Conservation (phyloP, 2,113 vertebrate genomes). For the Diphyllodes magnificus region DNA sequence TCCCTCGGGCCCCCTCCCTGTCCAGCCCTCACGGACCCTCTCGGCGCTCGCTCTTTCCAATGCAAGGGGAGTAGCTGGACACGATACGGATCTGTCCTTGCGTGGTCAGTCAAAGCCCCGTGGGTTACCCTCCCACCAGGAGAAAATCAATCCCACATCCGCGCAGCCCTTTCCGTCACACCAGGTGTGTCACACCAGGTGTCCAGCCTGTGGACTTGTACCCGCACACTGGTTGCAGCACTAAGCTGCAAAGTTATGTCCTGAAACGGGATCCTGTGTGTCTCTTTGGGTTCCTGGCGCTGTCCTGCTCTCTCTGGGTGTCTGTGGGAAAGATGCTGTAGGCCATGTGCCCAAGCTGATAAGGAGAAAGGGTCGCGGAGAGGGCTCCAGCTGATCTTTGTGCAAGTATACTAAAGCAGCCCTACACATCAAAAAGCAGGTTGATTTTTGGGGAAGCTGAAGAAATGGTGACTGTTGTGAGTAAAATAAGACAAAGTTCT, state of each 20-base stretch:
- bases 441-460: neutral
- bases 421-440: rapidly evolving
- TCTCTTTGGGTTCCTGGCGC: neutral
- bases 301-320: too few species aligned
- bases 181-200: neutral
- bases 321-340: rapidly evolving
- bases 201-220: neutral
- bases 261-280: rapidly evolving
- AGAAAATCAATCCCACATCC: neutral
- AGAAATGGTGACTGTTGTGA: neutral
- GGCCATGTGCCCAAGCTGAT: rapidly evolving
- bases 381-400: neutral
- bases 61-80: neutral
- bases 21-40: neutral
- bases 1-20: neutral
- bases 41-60: neutral
- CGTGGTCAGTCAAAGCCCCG: rapidly evolving
- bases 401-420: rapidly evolving
- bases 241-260: neutral
- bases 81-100: neutral
- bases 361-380: neutral
- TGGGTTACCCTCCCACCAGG: neutral
- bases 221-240: rapidly evolving
- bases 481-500: neutral
- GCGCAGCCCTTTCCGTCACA: neutral